Conservation (phyloP, 2,888 invertebrate genomes). For the Pimpla rufipes region DNA sequence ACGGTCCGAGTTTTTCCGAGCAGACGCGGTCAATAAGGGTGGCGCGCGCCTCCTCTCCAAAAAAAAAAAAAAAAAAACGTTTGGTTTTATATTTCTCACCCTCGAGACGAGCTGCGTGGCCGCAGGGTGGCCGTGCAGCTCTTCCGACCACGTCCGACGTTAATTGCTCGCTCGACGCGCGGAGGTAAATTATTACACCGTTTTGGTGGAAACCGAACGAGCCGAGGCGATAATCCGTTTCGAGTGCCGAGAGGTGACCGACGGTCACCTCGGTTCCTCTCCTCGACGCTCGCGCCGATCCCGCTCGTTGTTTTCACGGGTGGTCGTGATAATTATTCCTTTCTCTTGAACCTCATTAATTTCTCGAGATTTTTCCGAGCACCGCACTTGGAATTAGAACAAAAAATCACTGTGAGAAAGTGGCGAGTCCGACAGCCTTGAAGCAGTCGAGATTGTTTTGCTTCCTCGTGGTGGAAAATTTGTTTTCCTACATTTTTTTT, state of each 20-base stretch:
- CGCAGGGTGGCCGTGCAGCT: conserved; percentile 15
- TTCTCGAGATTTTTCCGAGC: conserved; percentile 31
- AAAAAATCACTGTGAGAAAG: conserved; percentile 11
- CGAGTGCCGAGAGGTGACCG: conserved; percentile 57
- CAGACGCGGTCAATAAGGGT: conserved; percentile 54
- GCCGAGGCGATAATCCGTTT: conserved; percentile 65
- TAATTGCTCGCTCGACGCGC: conserved; percentile 60
- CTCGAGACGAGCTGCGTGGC: conserved; percentile 50
- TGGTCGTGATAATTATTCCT: conserved; percentile 64
- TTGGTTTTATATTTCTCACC: conserved; percentile 65
- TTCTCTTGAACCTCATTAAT: conserved; percentile 40
- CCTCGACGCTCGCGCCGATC: background rate
- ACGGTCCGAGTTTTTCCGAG: conserved; percentile 39
- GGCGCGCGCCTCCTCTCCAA: conserved; percentile 52
- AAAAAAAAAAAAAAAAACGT: conserved; percentile 60
- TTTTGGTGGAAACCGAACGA: conserved; percentile 59
- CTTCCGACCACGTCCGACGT: conserved; percentile 47
- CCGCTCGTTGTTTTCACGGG: conserved; percentile 63
- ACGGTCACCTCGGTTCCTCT: conserved; percentile 12
- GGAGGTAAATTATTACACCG: conserved; percentile 65
- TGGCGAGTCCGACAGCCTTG: background rate
- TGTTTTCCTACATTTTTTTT: no score
- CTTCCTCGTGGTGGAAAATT: no score
- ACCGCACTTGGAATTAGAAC: conserved; percentile 32
- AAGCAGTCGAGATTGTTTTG: conserved; percentile 35